These are phyloP conservation scores for Mus pahari DNA, from an alignment of 2,113 vertebrate genomes.

Conservation along the genomic window DNA sequence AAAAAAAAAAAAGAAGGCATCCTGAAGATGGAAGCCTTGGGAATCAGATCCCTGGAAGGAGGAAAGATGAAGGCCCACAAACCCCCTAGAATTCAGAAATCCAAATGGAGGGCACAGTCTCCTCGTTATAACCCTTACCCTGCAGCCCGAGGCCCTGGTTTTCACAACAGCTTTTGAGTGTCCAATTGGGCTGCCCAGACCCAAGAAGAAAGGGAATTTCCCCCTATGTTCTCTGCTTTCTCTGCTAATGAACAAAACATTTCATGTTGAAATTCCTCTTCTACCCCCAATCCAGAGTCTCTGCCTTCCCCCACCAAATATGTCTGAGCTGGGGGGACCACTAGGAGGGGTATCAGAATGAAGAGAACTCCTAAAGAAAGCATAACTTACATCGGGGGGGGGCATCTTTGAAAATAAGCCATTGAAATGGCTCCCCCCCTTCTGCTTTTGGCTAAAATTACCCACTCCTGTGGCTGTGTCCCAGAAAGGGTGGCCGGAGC, in stretches of 20 bases:
- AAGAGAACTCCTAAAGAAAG: background rate
- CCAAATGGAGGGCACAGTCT: conserved; percentile 2
- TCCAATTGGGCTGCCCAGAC: conserved; percentile 65
- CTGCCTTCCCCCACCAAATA: background rate
- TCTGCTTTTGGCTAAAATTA: conserved; percentile 79
- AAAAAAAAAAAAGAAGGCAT: conserved; percentile 60
- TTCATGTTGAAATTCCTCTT: conserved; percentile 80
- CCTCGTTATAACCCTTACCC: background rate
- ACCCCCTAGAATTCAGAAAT: conserved; percentile 47
- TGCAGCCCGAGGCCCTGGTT: conserved; percentile 54
- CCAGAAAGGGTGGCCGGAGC: conserved; percentile 77
- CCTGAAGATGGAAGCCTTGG: conserved; percentile 42
- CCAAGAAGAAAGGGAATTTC: conserved; percentile 78
- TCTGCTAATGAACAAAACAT: conserved; percentile 83
- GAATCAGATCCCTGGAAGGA: conserved; percentile 50
- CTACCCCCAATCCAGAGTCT: conserved; percentile 69
- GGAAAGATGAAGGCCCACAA: conserved; percentile 38
- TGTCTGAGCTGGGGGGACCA: conserved; percentile 34
- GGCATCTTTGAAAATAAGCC: conserved; percentile 68
- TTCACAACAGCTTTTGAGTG: conserved; percentile 68
- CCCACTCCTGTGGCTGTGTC: conserved; percentile 75
- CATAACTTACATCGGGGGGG: conserved; percentile 50
- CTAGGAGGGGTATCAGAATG: background rate
- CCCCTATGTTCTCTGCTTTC: conserved; percentile 74
- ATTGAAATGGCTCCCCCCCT: conserved; percentile 39